Evolutionary conservation across 1,140 invertebrate species (phyloP), one percentile per base, ranked within the genome.

Genomic region (Sinonovacula constricta): DNA sequence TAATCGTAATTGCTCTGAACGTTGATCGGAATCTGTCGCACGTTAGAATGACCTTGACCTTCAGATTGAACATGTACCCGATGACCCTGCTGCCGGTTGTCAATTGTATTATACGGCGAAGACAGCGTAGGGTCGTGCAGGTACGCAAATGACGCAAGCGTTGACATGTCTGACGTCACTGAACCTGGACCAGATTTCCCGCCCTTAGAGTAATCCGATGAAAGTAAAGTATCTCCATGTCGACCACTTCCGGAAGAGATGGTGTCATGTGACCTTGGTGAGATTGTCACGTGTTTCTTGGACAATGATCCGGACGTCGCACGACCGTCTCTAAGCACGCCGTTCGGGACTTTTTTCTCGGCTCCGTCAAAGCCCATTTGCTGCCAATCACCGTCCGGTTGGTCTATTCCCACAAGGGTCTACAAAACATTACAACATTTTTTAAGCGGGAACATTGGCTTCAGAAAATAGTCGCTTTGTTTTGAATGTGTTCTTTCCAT

Each of bases 201-300:
- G 22, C 54, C 39, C 14, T 76, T 62, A 36, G 66, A 69, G 18
- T 80, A 54, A 31, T 65, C 39, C 45, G 53, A 69, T 49, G 36
- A 65, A 30, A 71, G 39, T 53, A 57, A 69, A 2, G 56, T 15
- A 31, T 67, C 60, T 4, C 45, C 70, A 26, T 67, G 67, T 33
- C 67, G 53, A 31, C 67, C 77, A 26, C 67, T 74, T 10, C 72
- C 72, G 36, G 53, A 59, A 1, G 72, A 54, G 49, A 57, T 66
- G 31, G 53, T 66, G 2, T 67, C 72, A 28, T 51, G 63, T n/a
- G 72, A 67, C 5, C n/a, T 36, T 5, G 79, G 72, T 26, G 67
- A 67, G 18, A 84, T 79, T 12, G 83, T 81, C 33, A 84, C 83
- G 28, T 81, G 77, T 26, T 84, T 84, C 39, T 84, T 84, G 1